A percentile compares a stretch with the other conserved stretches of the same genome.
Conservation (phyloP, 2,113 vertebrate species). For the Cercopithecus mona region DNA sequence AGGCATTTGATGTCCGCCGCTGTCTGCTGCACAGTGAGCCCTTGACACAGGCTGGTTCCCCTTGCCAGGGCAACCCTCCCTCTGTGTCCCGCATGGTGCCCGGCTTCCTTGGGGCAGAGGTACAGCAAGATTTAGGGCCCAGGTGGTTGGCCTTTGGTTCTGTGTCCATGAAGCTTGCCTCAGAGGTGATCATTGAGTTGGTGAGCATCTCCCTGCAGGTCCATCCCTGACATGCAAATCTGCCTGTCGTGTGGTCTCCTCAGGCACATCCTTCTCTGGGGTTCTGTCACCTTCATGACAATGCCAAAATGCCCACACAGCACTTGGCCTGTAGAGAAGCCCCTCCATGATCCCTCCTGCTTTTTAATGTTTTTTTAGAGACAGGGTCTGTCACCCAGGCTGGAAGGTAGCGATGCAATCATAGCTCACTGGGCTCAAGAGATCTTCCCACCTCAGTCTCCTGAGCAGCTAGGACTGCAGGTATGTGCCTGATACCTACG, state of each 20-base stretch:
- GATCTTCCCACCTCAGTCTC: too few species aligned
- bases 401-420: too few species aligned
- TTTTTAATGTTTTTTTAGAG: too few species aligned
- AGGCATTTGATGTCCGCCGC: too few species aligned
- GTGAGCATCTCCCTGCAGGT: not conserved
- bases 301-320: fast-evolving
- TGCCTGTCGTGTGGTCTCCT: fast-evolving
- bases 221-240: too few species aligned
- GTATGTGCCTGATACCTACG: too few species aligned
- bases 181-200: not conserved
- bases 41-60: fast-evolving
- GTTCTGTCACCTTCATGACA: fast-evolving
- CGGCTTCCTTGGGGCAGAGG: not conserved
- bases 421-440: too few species aligned
- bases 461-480: too few species aligned
- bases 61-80: fast-evolving
- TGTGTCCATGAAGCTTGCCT: not conserved
- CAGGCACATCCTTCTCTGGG: not conserved
- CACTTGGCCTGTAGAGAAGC: not conserved
- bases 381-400: too few species aligned
- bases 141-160: not conserved
- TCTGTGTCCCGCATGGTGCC: fast-evolving
- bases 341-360: too few species aligned
- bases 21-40: too few species aligned
- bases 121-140: fast-evolving